Percentiles rank a stretch among this genome's conserved stretches.
These are phyloP conservation scores for Apis laboriosa DNA, from an alignment of 1,140 invertebrate genomes.

Conservation along the genomic window DNA sequence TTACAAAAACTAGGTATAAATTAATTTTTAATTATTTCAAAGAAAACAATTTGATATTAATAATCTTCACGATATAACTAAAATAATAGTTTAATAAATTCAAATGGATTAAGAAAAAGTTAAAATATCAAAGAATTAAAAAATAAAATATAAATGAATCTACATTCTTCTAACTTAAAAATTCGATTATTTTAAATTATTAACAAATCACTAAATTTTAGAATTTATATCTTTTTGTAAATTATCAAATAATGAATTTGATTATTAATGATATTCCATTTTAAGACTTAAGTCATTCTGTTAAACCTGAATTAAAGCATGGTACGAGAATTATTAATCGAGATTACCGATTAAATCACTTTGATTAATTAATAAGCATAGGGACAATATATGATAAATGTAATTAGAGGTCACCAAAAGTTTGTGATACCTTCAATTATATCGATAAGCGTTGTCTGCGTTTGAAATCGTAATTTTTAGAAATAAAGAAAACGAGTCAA, in stretches of 20 bases:
- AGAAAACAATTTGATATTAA: background rate
- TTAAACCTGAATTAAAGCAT: background rate
- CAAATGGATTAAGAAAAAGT: background rate
- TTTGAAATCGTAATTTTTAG: slow-evolving; percentile 26
- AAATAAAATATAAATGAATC: background rate
- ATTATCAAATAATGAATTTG: background rate
- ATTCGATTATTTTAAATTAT: too few relatives aligned
- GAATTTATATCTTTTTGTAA: background rate
- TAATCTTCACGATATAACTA: background rate
- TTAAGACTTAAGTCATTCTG: background rate
- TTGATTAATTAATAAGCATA: slow-evolving; percentile 23
- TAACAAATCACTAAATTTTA: background rate
- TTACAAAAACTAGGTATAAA: too few relatives aligned
- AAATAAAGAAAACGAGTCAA: background rate
- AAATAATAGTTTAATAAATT: background rate
- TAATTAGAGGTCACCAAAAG: slow-evolving; percentile 39
- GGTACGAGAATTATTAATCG: slow-evolving; percentile 4
- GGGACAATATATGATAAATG: slow-evolving; percentile 36
- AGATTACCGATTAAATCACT: slow-evolving; percentile 7
- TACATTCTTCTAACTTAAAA: too few relatives aligned
- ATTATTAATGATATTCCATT: background rate
- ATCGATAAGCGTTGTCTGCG: slow-evolving; percentile 26
- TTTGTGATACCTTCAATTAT: slow-evolving; percentile 41
- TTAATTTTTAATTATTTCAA: too few relatives aligned
- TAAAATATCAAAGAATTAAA: background rate